These are phyloP conservation scores for Corydoras maculifer DNA, from an alignment of 2,113 vertebrate genomes.

Conservation along the genomic window DNA sequence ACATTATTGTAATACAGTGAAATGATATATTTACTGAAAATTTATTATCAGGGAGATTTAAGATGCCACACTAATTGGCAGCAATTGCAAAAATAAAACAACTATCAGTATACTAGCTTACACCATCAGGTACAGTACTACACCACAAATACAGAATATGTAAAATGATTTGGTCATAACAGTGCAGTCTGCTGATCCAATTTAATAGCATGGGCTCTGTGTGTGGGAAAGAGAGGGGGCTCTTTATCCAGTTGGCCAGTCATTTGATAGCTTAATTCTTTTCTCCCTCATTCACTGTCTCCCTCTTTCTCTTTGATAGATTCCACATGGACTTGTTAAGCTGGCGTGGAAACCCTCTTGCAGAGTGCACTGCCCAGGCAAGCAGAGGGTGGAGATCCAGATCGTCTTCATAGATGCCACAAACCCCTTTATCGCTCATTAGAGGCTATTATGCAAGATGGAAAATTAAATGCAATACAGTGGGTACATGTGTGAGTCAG, in stretches of 20 bases:
- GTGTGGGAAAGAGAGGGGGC: neutral
- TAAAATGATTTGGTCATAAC: no score
- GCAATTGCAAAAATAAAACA: no score
- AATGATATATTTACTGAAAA: no score
- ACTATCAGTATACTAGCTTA: no score
- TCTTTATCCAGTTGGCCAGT: neutral
- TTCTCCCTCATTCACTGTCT: constrained; percentile 17
- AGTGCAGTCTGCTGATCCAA: neutral
- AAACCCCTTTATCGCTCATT: neutral
- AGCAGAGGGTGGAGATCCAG: constrained; percentile 3
- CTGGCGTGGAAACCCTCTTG: constrained; percentile 29
- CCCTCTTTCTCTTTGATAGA: constrained; percentile 23
- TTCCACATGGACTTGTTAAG: constrained; percentile 27
- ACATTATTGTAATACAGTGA: no score
- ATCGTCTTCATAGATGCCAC: neutral
- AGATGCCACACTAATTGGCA: no score
- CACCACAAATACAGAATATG: no score
- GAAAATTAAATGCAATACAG: neutral
- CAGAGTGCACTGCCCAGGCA: constrained; percentile 2
- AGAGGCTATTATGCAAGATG: constrained; percentile 4
- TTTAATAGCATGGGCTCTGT: neutral
- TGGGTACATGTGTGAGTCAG: neutral
- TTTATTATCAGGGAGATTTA: no score
- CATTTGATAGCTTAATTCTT: neutral
- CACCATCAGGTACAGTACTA: no score